These are phyloP conservation scores for Lepisosteus osseus DNA, from an alignment of 2,113 vertebrate genomes.

Conservation along the genomic window DNA sequence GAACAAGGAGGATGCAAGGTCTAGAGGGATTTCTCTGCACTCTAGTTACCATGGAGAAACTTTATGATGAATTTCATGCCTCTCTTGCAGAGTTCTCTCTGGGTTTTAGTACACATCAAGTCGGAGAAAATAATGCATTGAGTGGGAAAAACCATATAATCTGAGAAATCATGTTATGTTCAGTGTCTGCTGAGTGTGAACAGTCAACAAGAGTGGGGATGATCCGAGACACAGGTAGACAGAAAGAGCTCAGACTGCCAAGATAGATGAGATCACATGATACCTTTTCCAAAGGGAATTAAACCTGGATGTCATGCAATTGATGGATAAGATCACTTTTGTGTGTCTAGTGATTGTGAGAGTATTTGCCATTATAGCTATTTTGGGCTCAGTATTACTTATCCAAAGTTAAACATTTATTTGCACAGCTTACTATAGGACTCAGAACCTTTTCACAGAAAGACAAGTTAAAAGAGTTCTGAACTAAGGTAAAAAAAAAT, in stretches of 20 bases:
- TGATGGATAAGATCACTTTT: too few relatives aligned
- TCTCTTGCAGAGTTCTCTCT: neutral
- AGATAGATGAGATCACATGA: neutral
- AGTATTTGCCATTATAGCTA: too few relatives aligned
- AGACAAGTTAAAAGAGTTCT: too few relatives aligned
- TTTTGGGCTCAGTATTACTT: too few relatives aligned
- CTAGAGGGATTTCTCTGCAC: constrained; percentile 12
- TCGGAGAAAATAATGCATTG: neutral
- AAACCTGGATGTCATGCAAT: neutral
- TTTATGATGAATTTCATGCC: constrained; percentile 11
- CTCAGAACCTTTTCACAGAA: too few relatives aligned
- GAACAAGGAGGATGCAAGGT: neutral
- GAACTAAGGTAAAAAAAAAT: too few relatives aligned
- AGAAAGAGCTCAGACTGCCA: neutral
- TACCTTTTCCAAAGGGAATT: neutral
- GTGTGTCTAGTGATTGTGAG: too few relatives aligned
- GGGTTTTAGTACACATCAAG: neutral
- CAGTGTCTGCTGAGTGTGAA: neutral
- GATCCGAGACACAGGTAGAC: neutral
- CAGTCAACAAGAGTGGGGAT: neutral
- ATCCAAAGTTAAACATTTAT: too few relatives aligned
- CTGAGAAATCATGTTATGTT: neutral
- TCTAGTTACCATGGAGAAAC: constrained; percentile 14
- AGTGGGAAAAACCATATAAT: constrained; percentile 2
- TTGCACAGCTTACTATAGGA: too few relatives aligned